phyloP scores from a whole-genome alignment of 37 sponge, comb jelly and placozoan genomes.

The Chondrosia reniformis region DNA sequence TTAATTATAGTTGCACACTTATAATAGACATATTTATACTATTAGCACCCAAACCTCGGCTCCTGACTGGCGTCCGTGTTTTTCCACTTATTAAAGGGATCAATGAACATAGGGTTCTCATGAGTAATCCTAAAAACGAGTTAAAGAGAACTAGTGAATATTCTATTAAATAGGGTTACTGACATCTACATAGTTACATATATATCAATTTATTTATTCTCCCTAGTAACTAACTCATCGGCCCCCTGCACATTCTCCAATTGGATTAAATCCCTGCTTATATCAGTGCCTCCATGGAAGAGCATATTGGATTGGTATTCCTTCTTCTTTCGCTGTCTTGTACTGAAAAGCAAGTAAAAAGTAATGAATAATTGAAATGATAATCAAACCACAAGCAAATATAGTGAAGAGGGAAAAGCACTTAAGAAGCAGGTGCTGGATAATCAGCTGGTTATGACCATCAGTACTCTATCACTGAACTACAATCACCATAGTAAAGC shows the following conservation, averaged over 20 bases:
- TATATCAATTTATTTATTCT: neutral
- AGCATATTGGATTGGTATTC: constrained; percentile 7
- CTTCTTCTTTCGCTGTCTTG: constrained; percentile 10
- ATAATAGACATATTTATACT: neutral
- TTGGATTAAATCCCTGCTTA: constrained; percentile 1
- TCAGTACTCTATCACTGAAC: too few species aligned
- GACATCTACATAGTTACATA: neutral
- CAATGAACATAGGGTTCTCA: constrained; percentile 54
- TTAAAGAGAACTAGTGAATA: too few species aligned
- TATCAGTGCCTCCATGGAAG: neutral
- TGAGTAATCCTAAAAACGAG: constrained; percentile 17
- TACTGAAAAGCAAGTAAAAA: neutral
- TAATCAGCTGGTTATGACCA: too few species aligned
- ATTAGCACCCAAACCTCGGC: neutral
- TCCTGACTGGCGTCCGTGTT: neutral
- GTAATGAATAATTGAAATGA: neutral
- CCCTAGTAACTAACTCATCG: neutral
- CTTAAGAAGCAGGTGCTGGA: too few species aligned
- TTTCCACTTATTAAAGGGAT: neutral
- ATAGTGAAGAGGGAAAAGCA: neutral
- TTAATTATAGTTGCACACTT: neutral
- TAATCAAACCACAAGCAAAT: neutral
- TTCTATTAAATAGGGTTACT: too few species aligned
- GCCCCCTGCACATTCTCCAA: constrained; percentile 5
- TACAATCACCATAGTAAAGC: too few species aligned